These are phyloP conservation scores for Anthoscopus minutus DNA, from an alignment of 2,113 vertebrate species.

Conservation along the genomic window DNA sequence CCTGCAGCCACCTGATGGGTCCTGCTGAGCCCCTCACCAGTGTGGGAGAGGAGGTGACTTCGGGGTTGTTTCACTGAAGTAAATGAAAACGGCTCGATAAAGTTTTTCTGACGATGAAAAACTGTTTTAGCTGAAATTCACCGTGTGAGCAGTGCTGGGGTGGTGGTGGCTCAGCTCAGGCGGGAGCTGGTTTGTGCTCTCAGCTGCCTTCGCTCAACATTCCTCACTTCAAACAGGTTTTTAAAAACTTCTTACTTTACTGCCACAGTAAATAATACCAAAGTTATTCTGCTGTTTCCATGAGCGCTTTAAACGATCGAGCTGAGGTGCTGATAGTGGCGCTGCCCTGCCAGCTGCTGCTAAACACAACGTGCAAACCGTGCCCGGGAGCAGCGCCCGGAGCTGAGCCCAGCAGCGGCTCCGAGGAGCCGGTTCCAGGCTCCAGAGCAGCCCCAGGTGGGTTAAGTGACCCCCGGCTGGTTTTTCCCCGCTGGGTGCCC, in stretches of 20 bases:
- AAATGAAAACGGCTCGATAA: neutral
- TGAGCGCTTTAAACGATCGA: fast-evolving
- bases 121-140: fast-evolving
- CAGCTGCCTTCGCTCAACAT: fast-evolving
- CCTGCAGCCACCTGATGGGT: fast-evolving
- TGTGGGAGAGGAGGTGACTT: fast-evolving
- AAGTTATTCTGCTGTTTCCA: neutral
- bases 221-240: fast-evolving
- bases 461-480: fast-evolving
- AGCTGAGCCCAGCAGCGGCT: fast-evolving
- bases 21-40: neutral
- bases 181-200: too few species aligned
- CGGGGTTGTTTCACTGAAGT: neutral
- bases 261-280: neutral
- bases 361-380: too few species aligned
- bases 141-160: fast-evolving
- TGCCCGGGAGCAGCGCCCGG: too few species aligned
- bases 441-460: fast-evolving
- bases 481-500: neutral
- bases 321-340: fast-evolving
- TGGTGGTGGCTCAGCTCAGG: neutral
- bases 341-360: too few species aligned
- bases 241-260: neutral
- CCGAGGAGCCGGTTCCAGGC: neutral
- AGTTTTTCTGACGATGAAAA: neutral